Evolutionary conservation across 2,113 vertebrate genomes (phyloP), one percentile per base, ranked within the genome.

Genomic region (Ciconia stormi): DNA sequence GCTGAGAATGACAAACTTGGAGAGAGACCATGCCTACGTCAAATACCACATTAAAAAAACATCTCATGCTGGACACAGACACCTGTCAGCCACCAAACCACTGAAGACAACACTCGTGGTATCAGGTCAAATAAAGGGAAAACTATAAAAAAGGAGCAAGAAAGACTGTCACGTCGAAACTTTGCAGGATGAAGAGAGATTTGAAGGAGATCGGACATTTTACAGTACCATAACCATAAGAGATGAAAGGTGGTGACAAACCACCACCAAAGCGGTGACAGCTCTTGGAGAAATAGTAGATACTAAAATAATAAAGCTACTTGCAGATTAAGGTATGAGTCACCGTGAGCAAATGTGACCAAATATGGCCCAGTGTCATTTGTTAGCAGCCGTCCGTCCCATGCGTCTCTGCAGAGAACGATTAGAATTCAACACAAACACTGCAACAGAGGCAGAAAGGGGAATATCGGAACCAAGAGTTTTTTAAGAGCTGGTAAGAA

Each of bases 251-350:
- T 61, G 74, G 82, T 90, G 92, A 96, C 19, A 21, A 97, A 93
- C 90, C 74, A 88, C 95, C 96, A 97, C 74, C 90, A 90, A 53
- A 90, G 71, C 6, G 32, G 90, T 90, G 96, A 96, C 96, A 94
- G 96, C 74, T 96, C 78, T 20, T 82, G 92, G 82, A 96, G 82
- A 96, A 97, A 94, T 76, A 89, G 79, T 70, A 86, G 85, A 83
- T 94, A 93, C 95, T 83, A 93, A 97, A 97, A 97, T 97, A 90
- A 94, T 95, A 96, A 71, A 96, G 50, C 84, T 86, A 94, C 91
- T 97, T 97, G 95, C 94, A 96, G 93, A 97, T 97, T 62, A 94
- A 95, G 84, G 91, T 82, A 91, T 97, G 94, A 96, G 94, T 95
- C 97, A 97, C 84, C 12, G 1, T 44, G 58, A 88, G 92, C 92